Base-by-base conservation (phyloP, 2,888 invertebrate genomes). In the Pachliopta kotzebuea region DNA sequence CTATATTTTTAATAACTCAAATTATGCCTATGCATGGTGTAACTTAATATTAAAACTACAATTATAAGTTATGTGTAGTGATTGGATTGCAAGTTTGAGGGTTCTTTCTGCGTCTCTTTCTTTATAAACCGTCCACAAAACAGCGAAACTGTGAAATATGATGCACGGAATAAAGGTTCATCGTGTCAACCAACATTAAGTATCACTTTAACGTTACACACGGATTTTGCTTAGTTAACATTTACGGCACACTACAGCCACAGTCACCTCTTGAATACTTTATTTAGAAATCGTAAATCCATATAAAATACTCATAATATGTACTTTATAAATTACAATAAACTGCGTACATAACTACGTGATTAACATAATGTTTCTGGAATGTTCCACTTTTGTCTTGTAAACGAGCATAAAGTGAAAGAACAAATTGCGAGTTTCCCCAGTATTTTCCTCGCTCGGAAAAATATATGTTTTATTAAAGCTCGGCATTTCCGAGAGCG, bases 381-480 rank as follows among this genome's bases (percentile, higher is more conserved):
- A 89, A 90, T 88, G 91, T 88, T 89, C 88, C 89, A 89, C 90
- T 91, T 91, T 91, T 91, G 90, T 91, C 91, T 91, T 90, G 90
- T 91, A 91, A 91, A 91, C 90, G 91, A 89, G 90, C 89, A 90
- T 91, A 91, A 91, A 91, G 91, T 91, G 91, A 91, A 91, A 90
- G 90, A 91, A 90, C 91, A 91, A 91, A 91, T 91, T 90, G 90
- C 89, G 90, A 91, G 90, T 90, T 90, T 90, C 90, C 90, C 89
- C 90, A 89, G 90, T 89, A 90, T 90, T 91, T 91, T 90, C 90
- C 90, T 87, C 90, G 91, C 90, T 90, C 88, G 89, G 90, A 90
- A 90, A 90, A 91, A 91, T 91, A 90, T 90, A 91, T 91, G 91
- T 91, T 91, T 91, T 91, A 91, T 91, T 91, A 91, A 91, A 90